Evolutionary conservation across 64 coral and sea anemone species (phyloP), one percentile per base, ranked within the genome.

Genomic region (Stichodactyla helianthus): DNA sequence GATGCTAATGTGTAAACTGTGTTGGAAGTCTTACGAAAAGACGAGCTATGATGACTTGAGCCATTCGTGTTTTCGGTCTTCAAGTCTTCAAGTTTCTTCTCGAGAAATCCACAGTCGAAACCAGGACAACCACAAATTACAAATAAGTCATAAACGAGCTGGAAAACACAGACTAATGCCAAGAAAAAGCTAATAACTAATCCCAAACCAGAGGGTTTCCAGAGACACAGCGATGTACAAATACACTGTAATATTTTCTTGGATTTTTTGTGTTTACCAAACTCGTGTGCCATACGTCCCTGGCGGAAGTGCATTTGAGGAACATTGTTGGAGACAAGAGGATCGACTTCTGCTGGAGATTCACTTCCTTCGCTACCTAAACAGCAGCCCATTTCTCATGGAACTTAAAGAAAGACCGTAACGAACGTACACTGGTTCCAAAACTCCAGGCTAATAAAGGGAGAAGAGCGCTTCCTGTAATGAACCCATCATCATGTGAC

Each of bases 141-240:
- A 31, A 86, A 89, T 6, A 93, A 54, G 50, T 90, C 92, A 44
- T 87, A 93, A 10, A 52, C 84, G 5, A 93, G 53, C 62, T 93
- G 88, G 80, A 53, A 90, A 6, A 93, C 28, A 44, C 88, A 87
- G 2, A 93, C 51, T 19, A 86, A 64, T 4, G 25, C 86, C 50
- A 88, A 54, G 14, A 63, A 7, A 7, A 88, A 71, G 35, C 79
- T 67, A 27, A 92, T 6, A 25, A 88, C n/a, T 1, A 77, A 77
- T 67, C 82, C 87, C 31, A 79, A 51, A 51, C 71, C 87, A 44
- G 86, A 78, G 4, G 91, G 91, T 17, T 88, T 84, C 86, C 86
- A 92, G 18, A 92, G 19, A 14, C 91, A 83, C 18, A 88, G 71
- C 0, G 54, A 82, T 52, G 17, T n/a, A 54, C 78, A 81, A 52